These are phyloP conservation scores for Lampris incognitus DNA, from an alignment of 2,113 vertebrate genomes.

Conservation along the genomic window DNA sequence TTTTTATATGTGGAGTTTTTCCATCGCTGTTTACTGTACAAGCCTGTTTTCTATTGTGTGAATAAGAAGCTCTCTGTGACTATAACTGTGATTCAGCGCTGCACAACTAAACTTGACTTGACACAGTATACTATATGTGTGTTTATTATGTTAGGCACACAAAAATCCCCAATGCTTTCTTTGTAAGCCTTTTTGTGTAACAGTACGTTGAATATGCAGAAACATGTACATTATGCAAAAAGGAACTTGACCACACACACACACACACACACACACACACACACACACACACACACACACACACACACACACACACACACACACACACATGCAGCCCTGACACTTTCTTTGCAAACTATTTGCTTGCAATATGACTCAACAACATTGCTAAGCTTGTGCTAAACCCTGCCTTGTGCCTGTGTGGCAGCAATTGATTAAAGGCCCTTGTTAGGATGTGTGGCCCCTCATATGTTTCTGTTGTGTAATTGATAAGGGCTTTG, in stretches of 20 bases:
- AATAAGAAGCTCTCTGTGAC: no score
- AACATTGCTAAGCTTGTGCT: slow-evolving; percentile 45
- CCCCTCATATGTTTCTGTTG: slow-evolving; percentile 67
- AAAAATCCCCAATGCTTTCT: slow-evolving; percentile 22
- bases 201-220: slow-evolving; percentile 27
- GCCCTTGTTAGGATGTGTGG: slow-evolving; percentile 66
- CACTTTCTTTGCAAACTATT: slow-evolving; percentile 4
- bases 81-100: no score
- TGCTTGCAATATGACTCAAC: slow-evolving; percentile 32
- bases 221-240: slow-evolving; percentile 9
- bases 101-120: no score
- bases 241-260: slow-evolving; percentile 9
- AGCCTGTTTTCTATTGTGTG: no score
- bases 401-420: slow-evolving; percentile 51
- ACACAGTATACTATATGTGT: no score
- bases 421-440: slow-evolving; percentile 75
- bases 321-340: not conserved
- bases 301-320: not conserved
- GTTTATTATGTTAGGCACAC: not conserved
- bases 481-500: slow-evolving; percentile 78
- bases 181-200: slow-evolving; percentile 40
- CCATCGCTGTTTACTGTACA: no score
- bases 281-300: not conserved
- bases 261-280: no score
- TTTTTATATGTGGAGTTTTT: no score